phyloP scores from a whole-genome alignment of 2,797 vertebrate genomes.

The Nothura maculosa region DNA sequence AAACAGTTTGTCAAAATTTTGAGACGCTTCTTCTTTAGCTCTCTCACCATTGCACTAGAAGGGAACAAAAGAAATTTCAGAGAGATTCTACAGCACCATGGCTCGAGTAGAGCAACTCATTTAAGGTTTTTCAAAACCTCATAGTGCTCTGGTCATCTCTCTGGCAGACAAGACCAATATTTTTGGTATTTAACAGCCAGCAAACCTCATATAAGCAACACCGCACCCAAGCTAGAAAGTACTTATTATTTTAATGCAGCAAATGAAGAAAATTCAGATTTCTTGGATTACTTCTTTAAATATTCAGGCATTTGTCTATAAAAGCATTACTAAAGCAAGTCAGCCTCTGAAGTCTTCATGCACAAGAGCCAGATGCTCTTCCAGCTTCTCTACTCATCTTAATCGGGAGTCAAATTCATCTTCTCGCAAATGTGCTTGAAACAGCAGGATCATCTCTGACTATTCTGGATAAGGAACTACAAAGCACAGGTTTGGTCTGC shows the following conservation, averaged over 20 bases:
- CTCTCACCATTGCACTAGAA: slow-evolving; percentile 87
- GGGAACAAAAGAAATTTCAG: slow-evolving; percentile 24
- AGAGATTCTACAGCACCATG: background rate
- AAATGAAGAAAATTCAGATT: background rate
- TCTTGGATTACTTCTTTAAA: background rate
- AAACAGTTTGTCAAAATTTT: slow-evolving; percentile 92
- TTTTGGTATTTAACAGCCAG: background rate
- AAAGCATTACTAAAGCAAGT: background rate
- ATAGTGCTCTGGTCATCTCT: background rate
- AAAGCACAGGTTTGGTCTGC: background rate
- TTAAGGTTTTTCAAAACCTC: background rate
- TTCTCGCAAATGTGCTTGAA: rapidly evolving
- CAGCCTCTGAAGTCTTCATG: background rate
- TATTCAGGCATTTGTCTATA: background rate
- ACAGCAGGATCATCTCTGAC: background rate
- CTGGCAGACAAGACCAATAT: background rate
- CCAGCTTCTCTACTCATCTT: background rate
- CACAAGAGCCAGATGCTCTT: background rate
- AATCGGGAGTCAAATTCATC: background rate
- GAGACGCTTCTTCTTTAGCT: slow-evolving; percentile 87
- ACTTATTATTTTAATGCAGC: background rate
- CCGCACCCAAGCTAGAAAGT: background rate
- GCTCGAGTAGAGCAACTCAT: background rate
- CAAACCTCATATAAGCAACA: background rate
- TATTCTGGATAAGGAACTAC: background rate